Evolutionary conservation across 2,113 vertebrate species (phyloP).

Genomic region (Ptychochromis oligacanthus): DNA sequence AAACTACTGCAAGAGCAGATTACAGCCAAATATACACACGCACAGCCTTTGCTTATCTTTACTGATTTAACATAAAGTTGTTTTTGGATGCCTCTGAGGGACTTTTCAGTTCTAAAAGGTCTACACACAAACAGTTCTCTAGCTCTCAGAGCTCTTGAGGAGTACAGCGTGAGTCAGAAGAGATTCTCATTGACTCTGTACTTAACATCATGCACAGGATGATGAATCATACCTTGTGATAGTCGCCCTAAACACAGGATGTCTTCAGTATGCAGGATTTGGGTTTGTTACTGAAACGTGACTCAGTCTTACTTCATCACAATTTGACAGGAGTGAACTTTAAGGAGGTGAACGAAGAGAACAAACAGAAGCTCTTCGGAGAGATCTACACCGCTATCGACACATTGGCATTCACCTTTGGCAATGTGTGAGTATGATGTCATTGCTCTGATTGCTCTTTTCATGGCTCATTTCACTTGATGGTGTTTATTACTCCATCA

Average conservation of each 20-base stretch:
- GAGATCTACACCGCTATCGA: constrained; percentile 95
- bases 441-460: background rate
- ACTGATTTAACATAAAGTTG: constrained; percentile 36
- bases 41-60: constrained; percentile 48
- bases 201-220: constrained; percentile 34
- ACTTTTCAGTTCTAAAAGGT: constrained; percentile 1
- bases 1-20: constrained; percentile 78
- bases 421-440: constrained; percentile 91
- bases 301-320: constrained; percentile 22
- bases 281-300: constrained; percentile 19
- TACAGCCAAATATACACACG: constrained; percentile 66
- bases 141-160: background rate
- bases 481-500: background rate
- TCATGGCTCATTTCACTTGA: background rate
- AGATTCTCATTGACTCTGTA: constrained; percentile 15
- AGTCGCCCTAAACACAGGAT: constrained; percentile 39
- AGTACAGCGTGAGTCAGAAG: constrained; percentile 31
- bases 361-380: constrained; percentile 88
- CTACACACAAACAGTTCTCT: background rate
- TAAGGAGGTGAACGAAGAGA: constrained; percentile 94
- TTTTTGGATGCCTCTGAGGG: constrained; percentile 47
- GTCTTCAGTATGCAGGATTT: constrained; percentile 15
- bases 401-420: constrained; percentile 96
- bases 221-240: constrained; percentile 48
- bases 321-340: constrained; percentile 89